These are phyloP conservation scores for Luehdorfia chinensis DNA, from an alignment of 1,140 invertebrate genomes.

Conservation along the genomic window DNA sequence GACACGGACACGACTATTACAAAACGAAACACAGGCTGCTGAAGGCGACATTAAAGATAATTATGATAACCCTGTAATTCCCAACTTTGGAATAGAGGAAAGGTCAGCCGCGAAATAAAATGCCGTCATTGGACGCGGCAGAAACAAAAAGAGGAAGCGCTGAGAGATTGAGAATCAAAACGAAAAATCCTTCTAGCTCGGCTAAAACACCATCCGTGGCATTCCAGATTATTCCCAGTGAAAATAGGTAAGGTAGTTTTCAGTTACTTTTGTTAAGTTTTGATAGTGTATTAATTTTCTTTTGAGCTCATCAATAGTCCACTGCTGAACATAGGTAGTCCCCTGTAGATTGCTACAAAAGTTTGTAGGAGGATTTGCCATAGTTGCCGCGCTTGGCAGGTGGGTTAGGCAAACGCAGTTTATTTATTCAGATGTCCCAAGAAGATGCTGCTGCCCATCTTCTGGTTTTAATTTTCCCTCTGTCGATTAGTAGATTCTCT, in stretches of 20 bases:
- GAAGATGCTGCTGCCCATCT: too few species aligned
- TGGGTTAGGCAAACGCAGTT: too few species aligned
- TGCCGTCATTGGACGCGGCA: slow-evolving; percentile 36
- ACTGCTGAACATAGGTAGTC: too few species aligned
- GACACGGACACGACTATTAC: slow-evolving; percentile 41
- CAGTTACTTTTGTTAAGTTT: background rate
- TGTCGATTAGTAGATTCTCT: too few species aligned
- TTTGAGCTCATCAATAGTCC: background rate
- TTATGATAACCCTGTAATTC: slow-evolving; percentile 43
- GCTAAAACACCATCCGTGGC: slow-evolving; percentile 65
- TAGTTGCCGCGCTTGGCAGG: too few species aligned
- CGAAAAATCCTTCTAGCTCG: slow-evolving; percentile 42
- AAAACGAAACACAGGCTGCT: slow-evolving; percentile 28
- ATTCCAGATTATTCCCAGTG: slow-evolving; percentile 77
- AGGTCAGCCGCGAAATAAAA: slow-evolving; percentile 50
- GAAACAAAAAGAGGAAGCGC: slow-evolving; percentile 32
- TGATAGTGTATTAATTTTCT: background rate
- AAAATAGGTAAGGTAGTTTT: slow-evolving; percentile 68
- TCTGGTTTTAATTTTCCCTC: too few species aligned
- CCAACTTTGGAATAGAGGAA: slow-evolving; percentile 50
- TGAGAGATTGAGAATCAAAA: slow-evolving; percentile 25
- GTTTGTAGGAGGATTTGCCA: too few species aligned
- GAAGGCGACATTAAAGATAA: slow-evolving; percentile 43
- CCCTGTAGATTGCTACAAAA: too few species aligned
- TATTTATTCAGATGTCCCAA: too few species aligned